Conservation (phyloP, 2,888 invertebrate species). For the Platycheirus albimanus region DNA sequence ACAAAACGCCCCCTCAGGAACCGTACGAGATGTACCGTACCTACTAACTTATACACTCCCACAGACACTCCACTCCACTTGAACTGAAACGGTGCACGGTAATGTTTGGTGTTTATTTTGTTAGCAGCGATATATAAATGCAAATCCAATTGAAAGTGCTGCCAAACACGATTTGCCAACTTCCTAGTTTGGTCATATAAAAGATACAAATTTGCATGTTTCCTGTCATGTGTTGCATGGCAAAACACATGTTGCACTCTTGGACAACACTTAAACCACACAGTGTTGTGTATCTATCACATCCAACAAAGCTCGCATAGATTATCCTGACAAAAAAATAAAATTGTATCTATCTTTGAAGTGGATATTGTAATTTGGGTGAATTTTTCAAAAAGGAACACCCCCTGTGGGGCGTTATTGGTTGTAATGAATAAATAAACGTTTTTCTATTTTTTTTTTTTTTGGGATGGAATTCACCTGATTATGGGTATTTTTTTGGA, state of each 20-base stretch:
- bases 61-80: too few species aligned
- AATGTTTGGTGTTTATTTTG: neutral
- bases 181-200: slow-evolving; percentile 69
- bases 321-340: slow-evolving; percentile 28
- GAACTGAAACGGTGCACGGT: neutral
- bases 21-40: neutral
- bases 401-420: slow-evolving; percentile 37
- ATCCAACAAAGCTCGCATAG: slow-evolving; percentile 40
- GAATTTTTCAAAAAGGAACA: slow-evolving; percentile 13
- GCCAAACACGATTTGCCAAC: slow-evolving; percentile 62
- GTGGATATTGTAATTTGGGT: slow-evolving; percentile 21
- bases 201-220: slow-evolving; percentile 73
- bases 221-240: slow-evolving; percentile 60
- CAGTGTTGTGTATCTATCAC: slow-evolving; percentile 36
- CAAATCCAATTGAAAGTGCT: slow-evolving; percentile 63
- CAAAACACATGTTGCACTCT: slow-evolving; percentile 47
- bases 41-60: too few species aligned
- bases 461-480: slow-evolving; percentile 26
- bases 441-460: slow-evolving; percentile 9
- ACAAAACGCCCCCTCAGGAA: slow-evolving; percentile 36
- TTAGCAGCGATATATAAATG: slow-evolving; percentile 55
- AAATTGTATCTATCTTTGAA: neutral
- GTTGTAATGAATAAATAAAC: slow-evolving; percentile 34
- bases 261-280: slow-evolving; percentile 4
- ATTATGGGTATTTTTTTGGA: slow-evolving; percentile 38